Evolutionary conservation across 2,797 vertebrate species (phyloP), one percentile per base, ranked within the genome.

Genomic region (Aulostomus chinensis): DNA sequence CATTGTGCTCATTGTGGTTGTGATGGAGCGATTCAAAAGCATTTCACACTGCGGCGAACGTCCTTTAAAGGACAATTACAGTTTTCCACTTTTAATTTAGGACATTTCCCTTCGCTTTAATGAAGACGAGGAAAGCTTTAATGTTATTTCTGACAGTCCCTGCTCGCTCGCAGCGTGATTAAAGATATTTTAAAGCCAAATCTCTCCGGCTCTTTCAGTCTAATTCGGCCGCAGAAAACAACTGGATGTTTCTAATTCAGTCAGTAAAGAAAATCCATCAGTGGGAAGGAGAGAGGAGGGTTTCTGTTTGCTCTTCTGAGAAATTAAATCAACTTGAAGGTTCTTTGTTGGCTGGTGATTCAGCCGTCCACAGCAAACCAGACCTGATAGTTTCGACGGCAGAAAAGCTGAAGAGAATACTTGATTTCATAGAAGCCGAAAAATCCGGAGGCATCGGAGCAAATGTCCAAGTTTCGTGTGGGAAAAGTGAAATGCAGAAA

Each of bases 1-100:
- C 57, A 26, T 28, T 26, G 38, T 37, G 50, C 24, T 43, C 60
- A 25, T 74, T 78, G 59, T 35, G 47, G 52, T 15, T 53, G 51
- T 17, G 50, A 57, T 30, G 25, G 57, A 54, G 13, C 18, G n/a
- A 46, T 50, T 53, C 61, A 16, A 55, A 54, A 49, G 53, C 64
- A 55, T 63, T 73, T 69, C 68, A 76, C 52, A 48, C 73, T 61
- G 16, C 4, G 68, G 16, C 59, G 28, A 65, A 58, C 13, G 14
- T 68, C 69, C 58, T 42, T 70, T 70, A 69, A 42, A 63, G 58
- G 30, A 62, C 55, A 62, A 64, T 73, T 32, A 62, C 62, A 40
- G 28, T 55, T 7, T 42, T 57, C 42, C 43, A 17, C 46, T 49
- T 34, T 24, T 47, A 22, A 18, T 62, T 63, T 46, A 17, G 21